These are phyloP conservation scores for Toxotes chatareus DNA, from an alignment of 2,113 vertebrate species.

Conservation along the genomic window DNA sequence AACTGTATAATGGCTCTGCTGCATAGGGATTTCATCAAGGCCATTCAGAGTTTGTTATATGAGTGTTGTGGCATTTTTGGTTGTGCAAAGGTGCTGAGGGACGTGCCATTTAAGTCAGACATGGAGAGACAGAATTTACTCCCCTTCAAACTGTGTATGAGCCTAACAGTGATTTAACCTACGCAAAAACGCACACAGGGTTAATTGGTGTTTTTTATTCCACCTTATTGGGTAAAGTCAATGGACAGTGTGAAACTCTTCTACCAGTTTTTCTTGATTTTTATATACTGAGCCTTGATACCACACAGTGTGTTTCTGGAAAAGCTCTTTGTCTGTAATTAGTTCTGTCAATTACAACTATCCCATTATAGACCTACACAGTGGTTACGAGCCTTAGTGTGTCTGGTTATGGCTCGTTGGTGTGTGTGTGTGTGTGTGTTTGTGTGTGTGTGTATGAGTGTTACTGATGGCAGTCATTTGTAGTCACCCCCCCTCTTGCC, in stretches of 20 bases:
- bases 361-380: slow-evolving; percentile 23
- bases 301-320: slow-evolving; percentile 22
- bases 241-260: neutral
- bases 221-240: slow-evolving; percentile 18
- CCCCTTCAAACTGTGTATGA: slow-evolving; percentile 27
- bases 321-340: slow-evolving; percentile 48
- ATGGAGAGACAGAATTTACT: slow-evolving; percentile 38
- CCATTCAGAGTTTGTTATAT: slow-evolving; percentile 77
- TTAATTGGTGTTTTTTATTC: slow-evolving; percentile 31
- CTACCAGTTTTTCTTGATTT: slow-evolving; percentile 1
- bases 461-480: slow-evolving; percentile 60
- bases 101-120: slow-evolving; percentile 56
- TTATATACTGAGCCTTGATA: slow-evolving; percentile 7
- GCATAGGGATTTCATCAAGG: slow-evolving; percentile 78
- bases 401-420: slow-evolving; percentile 3
- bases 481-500: slow-evolving; percentile 42
- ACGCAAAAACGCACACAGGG: slow-evolving; percentile 29
- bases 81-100: slow-evolving; percentile 48
- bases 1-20: slow-evolving; percentile 72
- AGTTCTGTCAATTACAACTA: slow-evolving; percentile 21
- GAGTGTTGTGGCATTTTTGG: slow-evolving; percentile 58
- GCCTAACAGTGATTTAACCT: slow-evolving; percentile 24
- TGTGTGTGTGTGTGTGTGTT: neutral
- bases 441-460: slow-evolving; percentile 20
- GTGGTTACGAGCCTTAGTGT: slow-evolving; percentile 29